Percentiles rank a stretch among this genome's conserved stretches.
These are phyloP conservation scores for Cheilosia vernalis DNA, from an alignment of 2,888 invertebrate genomes.

Conservation along the genomic window DNA sequence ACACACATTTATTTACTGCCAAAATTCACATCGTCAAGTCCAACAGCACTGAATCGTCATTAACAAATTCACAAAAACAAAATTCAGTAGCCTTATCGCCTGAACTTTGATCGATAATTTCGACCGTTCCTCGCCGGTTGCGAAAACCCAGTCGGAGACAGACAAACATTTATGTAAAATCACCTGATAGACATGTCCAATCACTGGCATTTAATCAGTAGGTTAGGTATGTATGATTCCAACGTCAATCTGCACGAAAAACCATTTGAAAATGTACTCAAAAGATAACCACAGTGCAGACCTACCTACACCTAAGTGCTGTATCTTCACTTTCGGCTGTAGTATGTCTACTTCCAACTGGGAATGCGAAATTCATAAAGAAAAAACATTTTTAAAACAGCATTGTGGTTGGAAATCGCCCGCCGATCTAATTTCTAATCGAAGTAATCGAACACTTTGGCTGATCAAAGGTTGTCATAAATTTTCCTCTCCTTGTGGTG, in stretches of 20 bases:
- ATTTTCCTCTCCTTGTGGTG: background rate
- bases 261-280: background rate
- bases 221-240: background rate
- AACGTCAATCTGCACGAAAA: background rate
- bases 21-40: too few species aligned
- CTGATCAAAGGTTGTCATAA: conserved; percentile 37
- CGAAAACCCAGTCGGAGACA: background rate
- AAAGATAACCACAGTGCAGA: background rate
- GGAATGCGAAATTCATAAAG: background rate
- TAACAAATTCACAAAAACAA: too few species aligned
- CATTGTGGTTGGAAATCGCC: background rate
- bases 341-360: too few species aligned
- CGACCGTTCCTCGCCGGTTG: background rate
- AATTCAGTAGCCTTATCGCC: too few species aligned
- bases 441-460: conserved; percentile 25
- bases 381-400: background rate
- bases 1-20: too few species aligned
- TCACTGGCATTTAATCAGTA: conserved; percentile 1
- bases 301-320: background rate
- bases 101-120: background rate
- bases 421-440: conserved; percentile 25
- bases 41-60: too few species aligned
- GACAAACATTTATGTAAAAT: conserved; percentile 1
- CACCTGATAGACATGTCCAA: conserved; percentile 5
- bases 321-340: background rate